phyloP scores from a whole-genome alignment of 2,888 invertebrate genomes.

The Ophonus ardosiacus region DNA sequence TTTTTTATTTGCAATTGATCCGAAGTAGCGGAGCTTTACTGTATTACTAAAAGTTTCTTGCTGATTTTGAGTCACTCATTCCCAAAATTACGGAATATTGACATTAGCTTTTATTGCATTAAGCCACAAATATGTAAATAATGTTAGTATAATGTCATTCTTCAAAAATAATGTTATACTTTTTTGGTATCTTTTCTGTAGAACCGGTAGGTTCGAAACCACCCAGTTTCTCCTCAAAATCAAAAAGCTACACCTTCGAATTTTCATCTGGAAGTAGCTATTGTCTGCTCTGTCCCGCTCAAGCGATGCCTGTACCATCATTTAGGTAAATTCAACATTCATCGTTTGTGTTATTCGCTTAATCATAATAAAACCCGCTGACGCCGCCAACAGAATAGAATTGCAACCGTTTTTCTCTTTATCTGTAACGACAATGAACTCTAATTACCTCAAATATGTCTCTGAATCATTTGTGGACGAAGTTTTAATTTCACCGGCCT shows the following conservation, averaged over 20 bases:
- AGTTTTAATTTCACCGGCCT: constrained; percentile 23
- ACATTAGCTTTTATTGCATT: no score
- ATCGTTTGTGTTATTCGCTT: neutral
- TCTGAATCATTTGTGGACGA: constrained; percentile 12
- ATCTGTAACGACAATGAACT: constrained; percentile 68
- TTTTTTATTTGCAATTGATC: no score
- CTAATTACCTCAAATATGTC: constrained; percentile 20
- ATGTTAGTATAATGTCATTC: no score
- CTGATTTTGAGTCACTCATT: no score
- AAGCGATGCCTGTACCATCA: constrained; percentile 83
- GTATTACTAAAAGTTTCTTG: no score
- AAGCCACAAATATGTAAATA: no score
- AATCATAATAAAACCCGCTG: neutral
- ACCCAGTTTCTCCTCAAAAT: constrained; percentile 75
- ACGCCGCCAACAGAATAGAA: constrained; percentile 66
- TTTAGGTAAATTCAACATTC: constrained; percentile 79
- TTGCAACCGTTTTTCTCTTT: constrained; percentile 64
- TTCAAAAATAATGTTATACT: neutral
- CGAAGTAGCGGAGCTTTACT: no score
- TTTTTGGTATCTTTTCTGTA: constrained; percentile 66
- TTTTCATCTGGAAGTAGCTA: constrained; percentile 73
- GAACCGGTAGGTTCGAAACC: constrained; percentile 77
- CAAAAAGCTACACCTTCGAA: constrained; percentile 70
- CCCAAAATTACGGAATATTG: no score
- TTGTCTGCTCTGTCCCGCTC: constrained; percentile 81